Evolutionary conservation across 2,113 vertebrate species (phyloP).

Genomic region (Thymallus thymallus): DNA sequence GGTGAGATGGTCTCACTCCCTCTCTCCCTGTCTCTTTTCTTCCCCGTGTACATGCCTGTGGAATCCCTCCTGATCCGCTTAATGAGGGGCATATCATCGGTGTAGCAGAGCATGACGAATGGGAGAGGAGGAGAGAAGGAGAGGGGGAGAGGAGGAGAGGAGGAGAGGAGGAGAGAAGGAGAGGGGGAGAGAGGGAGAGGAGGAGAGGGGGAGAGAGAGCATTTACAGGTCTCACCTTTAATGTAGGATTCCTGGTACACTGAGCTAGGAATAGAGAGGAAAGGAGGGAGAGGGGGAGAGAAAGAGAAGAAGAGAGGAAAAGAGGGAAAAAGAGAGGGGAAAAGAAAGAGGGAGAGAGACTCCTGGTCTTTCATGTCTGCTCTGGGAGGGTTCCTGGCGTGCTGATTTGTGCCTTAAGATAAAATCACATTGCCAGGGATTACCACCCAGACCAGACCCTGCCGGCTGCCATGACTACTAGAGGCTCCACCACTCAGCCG

Average conservation of each 20-base stretch:
- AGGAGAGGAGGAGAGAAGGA: constrained; percentile 42
- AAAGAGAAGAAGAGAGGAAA: not conserved
- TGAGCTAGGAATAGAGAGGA: not conserved
- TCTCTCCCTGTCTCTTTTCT: constrained; percentile 25
- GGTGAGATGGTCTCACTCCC: constrained; percentile 36
- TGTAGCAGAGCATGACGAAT: constrained; percentile 69
- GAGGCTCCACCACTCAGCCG: constrained; percentile 40
- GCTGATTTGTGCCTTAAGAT: constrained; percentile 99
- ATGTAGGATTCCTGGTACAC: constrained; percentile 15
- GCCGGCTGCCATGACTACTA: constrained; percentile 79
- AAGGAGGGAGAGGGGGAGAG: not conserved
- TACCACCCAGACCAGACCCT: constrained; percentile 92
- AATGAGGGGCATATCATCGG: constrained; percentile 77
- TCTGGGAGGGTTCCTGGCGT: constrained; percentile 99
- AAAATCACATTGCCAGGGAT: constrained; percentile 99
- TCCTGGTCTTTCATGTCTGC: constrained; percentile 78
- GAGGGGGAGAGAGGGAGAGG: constrained; percentile 19
- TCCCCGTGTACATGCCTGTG: constrained; percentile 66
- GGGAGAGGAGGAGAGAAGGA: constrained; percentile 55
- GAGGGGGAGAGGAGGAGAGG: constrained; percentile 41
- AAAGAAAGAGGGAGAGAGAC: constrained; percentile 7
- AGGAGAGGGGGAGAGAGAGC: constrained; percentile 14
- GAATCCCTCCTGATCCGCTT: constrained; percentile 73
- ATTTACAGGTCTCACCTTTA: not conserved
- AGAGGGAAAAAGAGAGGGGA: not conserved